Evolutionary conservation across 2,113 vertebrate species (phyloP).

Genomic region (Oncorhynchus nerka): DNA sequence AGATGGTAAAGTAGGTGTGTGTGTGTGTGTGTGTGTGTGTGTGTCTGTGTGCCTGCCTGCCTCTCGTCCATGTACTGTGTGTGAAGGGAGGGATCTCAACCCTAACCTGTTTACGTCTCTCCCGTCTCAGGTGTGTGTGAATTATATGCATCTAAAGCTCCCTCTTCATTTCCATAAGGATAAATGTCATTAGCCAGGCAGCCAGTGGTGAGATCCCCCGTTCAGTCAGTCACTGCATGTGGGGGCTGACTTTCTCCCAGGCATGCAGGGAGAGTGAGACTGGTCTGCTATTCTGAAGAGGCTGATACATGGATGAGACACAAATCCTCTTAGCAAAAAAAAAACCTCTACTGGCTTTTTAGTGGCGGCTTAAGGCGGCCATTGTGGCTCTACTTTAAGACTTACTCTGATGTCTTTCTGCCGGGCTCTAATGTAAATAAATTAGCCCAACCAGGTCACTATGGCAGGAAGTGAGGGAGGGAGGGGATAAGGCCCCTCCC

Average conservation of each 20-base stretch:
- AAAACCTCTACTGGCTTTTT: constrained; percentile 46
- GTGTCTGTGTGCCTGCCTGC: constrained; percentile 4
- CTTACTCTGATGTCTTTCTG: constrained; percentile 49
- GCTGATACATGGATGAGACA: constrained; percentile 46
- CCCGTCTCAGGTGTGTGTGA: neutral
- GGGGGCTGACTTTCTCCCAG: constrained; percentile 65
- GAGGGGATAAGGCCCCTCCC: constrained; percentile 42
- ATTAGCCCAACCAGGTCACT: constrained; percentile 30
- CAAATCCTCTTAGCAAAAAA: constrained; percentile 52
- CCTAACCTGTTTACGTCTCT: constrained; percentile 44
- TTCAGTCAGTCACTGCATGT: constrained; percentile 38
- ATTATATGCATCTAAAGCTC: no score
- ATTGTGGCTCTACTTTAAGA: constrained; percentile 49
- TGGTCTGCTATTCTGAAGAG: constrained; percentile 49
- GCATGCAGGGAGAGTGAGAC: constrained; percentile 44
- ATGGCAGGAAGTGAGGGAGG: constrained; percentile 19
- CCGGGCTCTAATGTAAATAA: constrained; percentile 45
- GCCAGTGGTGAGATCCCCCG: constrained; percentile 46
- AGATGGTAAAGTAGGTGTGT: constrained; percentile 49
- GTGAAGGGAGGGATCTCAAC: constrained; percentile 41
- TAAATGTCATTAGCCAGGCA: constrained; percentile 69
- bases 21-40: constrained; percentile 42
- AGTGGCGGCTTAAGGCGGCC: constrained; percentile 51
- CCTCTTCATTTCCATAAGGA: constrained; percentile 58
- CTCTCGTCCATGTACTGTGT: constrained; percentile 8